Evolutionary conservation across 1,140 invertebrate species (phyloP).

Genomic region (Lithobius niger): DNA sequence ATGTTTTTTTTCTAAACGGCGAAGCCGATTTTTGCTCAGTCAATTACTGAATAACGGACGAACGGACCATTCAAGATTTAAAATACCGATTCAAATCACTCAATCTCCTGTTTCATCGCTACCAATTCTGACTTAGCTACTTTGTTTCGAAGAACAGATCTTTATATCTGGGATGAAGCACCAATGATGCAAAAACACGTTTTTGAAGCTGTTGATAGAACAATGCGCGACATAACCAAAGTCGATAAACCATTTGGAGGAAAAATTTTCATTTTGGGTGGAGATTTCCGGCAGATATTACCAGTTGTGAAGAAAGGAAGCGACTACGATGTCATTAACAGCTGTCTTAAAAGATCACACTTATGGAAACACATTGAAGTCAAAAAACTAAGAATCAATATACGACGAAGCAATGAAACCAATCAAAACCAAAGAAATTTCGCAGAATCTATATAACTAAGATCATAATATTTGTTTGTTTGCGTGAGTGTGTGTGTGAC

Average conservation of each 20-base stretch:
- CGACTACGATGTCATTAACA: neutral
- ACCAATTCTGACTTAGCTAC: neutral
- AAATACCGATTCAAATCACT: neutral
- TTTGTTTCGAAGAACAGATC: neutral
- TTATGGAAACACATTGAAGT: neutral
- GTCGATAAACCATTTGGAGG: neutral
- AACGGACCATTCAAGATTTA: neutral
- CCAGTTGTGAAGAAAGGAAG: no score
- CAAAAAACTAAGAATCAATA: neutral
- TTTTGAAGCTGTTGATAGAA: constrained; percentile 2
- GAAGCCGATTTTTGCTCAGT: no score
- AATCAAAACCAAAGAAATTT: no score
- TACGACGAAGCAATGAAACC: no score
- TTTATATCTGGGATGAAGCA: constrained; percentile 5
- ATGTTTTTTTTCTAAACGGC: no score
- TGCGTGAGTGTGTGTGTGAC: no score
- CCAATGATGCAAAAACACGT: neutral
- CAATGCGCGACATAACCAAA: neutral
- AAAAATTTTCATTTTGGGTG: constrained; percentile 1
- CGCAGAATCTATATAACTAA: no score
- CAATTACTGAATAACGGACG: no score
- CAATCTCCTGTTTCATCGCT: neutral
- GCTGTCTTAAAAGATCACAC: neutral
- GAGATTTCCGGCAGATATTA: constrained; percentile 5
- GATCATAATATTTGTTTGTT: no score